Percentiles rank a stretch among this genome's conserved stretches.
Evolutionary conservation across 2,797 vertebrate species (phyloP).

Genomic region (Lates japonicus): DNA sequence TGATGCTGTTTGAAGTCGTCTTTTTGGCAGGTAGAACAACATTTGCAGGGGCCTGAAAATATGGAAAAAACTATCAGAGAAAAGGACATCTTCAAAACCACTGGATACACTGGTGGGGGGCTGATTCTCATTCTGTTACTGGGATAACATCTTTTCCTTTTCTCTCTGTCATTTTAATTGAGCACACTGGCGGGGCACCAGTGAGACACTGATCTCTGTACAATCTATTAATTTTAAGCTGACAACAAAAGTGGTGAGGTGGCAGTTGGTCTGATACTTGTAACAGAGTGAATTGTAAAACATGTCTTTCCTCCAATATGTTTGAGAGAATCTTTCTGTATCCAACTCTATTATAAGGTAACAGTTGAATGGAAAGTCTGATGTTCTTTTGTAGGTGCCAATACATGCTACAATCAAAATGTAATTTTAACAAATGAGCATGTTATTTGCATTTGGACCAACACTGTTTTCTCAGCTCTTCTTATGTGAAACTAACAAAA

Average conservation of each 20-base stretch:
- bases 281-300: too few species aligned
- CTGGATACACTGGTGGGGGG: background rate
- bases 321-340: too few species aligned
- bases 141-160: conserved; percentile 31
- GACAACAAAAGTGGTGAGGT: conserved; percentile 7
- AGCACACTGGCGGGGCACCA: conserved; percentile 11
- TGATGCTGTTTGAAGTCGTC: conserved; percentile 18
- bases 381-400: background rate
- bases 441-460: too few species aligned
- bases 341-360: too few species aligned
- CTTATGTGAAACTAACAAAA: background rate
- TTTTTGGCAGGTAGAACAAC: conserved; percentile 9
- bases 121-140: conserved; percentile 35
- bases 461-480: background rate
- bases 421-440: too few species aligned
- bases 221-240: conserved; percentile 36
- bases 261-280: too few species aligned
- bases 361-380: background rate
- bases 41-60: background rate
- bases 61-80: conserved; percentile 2
- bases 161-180: conserved; percentile 56
- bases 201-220: conserved; percentile 40
- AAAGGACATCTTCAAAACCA: conserved; percentile 1
- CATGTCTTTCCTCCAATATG: too few species aligned
- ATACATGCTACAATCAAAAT: background rate